Evolutionary conservation across 2,113 vertebrate genomes (phyloP).

Genomic region (Cisticola juncidis): DNA sequence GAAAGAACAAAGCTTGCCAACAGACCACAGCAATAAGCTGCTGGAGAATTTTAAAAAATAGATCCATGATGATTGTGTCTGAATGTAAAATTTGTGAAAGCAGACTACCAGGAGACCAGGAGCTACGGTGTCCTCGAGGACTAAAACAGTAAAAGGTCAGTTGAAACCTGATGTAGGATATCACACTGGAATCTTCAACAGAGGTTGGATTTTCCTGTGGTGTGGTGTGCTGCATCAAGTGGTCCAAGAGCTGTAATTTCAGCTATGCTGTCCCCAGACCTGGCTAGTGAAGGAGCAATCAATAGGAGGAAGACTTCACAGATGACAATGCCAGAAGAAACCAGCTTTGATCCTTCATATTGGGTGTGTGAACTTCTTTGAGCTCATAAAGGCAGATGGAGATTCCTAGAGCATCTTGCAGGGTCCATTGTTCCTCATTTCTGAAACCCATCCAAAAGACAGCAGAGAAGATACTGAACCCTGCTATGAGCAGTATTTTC

Average conservation of each 20-base stretch:
- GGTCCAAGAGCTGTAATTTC: conserved; percentile 80
- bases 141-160: conserved; percentile 80
- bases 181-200: conserved; percentile 81
- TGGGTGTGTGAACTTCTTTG: conserved; percentile 4
- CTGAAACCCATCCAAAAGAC: conserved; percentile 42
- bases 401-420: conserved; percentile 45
- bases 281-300: conserved; percentile 76
- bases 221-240: conserved; percentile 68
- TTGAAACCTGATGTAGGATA: conserved; percentile 78
- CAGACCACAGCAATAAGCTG: conserved; percentile 80
- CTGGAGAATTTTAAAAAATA: conserved; percentile 83
- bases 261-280: conserved; percentile 81
- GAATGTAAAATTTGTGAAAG: conserved; percentile 84
- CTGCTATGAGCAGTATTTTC: neutral
- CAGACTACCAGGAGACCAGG: conserved; percentile 83
- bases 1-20: conserved; percentile 81
- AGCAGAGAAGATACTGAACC: conserved; percentile 11
- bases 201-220: conserved; percentile 82
- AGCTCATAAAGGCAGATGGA: conserved; percentile 56
- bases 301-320: conserved; percentile 84
- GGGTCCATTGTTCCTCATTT: conserved; percentile 31
- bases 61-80: conserved; percentile 72
- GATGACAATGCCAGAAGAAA: conserved; percentile 79
- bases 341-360: conserved; percentile 73
- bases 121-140: conserved; percentile 82